Percentiles rank a stretch among this genome's conserved stretches.
These are phyloP conservation scores for Microplitis mediator DNA, from an alignment of 1,140 invertebrate species.

Conservation along the genomic window DNA sequence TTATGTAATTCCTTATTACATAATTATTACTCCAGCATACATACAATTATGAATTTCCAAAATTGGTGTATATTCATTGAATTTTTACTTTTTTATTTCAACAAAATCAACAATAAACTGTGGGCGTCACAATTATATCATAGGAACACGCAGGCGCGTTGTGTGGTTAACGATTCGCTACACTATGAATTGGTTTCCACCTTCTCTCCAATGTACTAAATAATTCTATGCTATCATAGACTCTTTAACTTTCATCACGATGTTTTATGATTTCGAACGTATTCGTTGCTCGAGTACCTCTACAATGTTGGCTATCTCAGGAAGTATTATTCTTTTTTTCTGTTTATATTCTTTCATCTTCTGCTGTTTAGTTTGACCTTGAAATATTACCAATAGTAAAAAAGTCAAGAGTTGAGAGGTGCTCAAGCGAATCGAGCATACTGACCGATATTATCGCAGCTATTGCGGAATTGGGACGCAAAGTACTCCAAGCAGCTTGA, in stretches of 20 bases:
- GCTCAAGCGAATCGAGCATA: background rate
- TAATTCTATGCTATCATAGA: conserved; percentile 13
- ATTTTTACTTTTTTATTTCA: too few species aligned
- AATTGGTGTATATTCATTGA: too few species aligned
- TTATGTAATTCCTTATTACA: too few species aligned
- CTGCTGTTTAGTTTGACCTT: background rate
- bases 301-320: background rate
- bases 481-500: background rate
- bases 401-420: background rate
- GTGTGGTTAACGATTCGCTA: conserved; percentile 19
- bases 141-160: conserved; percentile 25
- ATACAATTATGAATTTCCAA: too few species aligned
- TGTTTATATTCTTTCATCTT: background rate
- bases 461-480: background rate
- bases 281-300: background rate
- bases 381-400: background rate
- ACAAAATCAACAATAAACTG: background rate
- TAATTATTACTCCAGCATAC: too few species aligned
- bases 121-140: conserved; percentile 25
- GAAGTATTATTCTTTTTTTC: background rate
- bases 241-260: background rate
- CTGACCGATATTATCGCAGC: conserved; percentile 7
- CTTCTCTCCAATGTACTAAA: background rate
- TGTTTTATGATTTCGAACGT: background rate
- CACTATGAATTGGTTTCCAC: conserved; percentile 12